Conservation (phyloP, 2,797 vertebrate species). For the Cynodonichthys magdalenae region DNA sequence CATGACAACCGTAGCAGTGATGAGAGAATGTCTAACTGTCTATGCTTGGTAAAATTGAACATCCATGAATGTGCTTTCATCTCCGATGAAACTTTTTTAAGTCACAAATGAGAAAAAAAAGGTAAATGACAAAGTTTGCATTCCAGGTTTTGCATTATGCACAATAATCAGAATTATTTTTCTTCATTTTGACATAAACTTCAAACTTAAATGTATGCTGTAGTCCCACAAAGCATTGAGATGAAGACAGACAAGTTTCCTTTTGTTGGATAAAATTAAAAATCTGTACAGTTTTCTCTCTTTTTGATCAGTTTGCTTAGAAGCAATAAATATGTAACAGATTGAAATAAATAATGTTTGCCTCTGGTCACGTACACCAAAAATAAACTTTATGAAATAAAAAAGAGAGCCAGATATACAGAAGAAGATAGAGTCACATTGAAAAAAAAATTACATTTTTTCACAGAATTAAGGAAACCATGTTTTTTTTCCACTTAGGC, state of each 20-base stretch:
- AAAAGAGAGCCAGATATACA: constrained; percentile 38
- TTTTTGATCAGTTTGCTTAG: constrained; percentile 48
- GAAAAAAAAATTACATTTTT: no score
- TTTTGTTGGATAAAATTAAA: constrained; percentile 30
- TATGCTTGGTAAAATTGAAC: constrained; percentile 33
- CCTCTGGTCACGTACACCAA: constrained; percentile 38
- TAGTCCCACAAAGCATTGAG: constrained; percentile 32
- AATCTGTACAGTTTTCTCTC: constrained; percentile 53
- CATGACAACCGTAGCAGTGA: constrained; percentile 22
- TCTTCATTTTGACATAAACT: constrained; percentile 25
- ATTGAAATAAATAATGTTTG: constrained; percentile 73
- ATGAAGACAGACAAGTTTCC: constrained; percentile 17
- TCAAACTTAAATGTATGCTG: constrained; percentile 20
- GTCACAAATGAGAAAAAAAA: constrained; percentile 34
- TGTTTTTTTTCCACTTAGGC: no score
- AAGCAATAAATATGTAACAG: constrained; percentile 74
- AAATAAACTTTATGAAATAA: constrained; percentile 29
- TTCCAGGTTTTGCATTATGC: constrained; percentile 49
- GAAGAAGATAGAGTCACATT: no score
- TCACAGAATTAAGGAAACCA: no score
- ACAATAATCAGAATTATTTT: constrained; percentile 41
- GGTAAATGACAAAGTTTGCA: constrained; percentile 45
- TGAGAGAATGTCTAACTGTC: constrained; percentile 35
- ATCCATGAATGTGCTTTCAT: constrained; percentile 51
- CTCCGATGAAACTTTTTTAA: constrained; percentile 30